Evolutionary conservation across 2,797 vertebrate species (phyloP), one percentile per base, ranked within the genome.

Genomic region (Takifugu rubripes): DNA sequence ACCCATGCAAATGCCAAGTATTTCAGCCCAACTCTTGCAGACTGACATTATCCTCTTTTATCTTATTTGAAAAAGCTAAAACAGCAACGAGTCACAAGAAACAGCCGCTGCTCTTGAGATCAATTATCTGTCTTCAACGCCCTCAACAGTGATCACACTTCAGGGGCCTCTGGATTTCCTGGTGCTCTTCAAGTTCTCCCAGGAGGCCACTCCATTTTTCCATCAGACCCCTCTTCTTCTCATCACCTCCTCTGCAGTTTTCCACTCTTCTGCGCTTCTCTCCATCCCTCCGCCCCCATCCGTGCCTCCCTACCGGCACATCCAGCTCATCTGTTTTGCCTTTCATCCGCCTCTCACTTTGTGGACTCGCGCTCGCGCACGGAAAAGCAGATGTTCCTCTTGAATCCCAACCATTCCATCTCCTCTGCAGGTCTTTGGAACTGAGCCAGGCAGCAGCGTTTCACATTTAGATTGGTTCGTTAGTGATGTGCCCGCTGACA

Each of bases 311-410:
- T 67, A n/a, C 44, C 27, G 55, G 54, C 62, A 78, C 61, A 72
- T 73, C 68, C 74, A 55, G 61, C 74, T 82, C 63, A 51, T 77
- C 56, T 72, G 50, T 62, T 59, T 46, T 60, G 64, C 77, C 78
- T 85, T 86, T 88, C 85, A 85, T 82, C 80, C 67, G 54, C 74
- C 66, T 78, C 79, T 64, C 66, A 61, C 69, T 21, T 66, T 66
- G 49, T 45, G 59, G 56, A 77, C 73, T 67, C 67, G 9, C 29
- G 9, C 29, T 31, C 64, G 84, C 77, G 84, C 87, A 87, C 55
- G 85, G 83, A 25, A 10, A 52, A 8, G 66, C 56, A 66, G 49
- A 56, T 66, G 6, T 27, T 14, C 50, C n/a, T 3, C 8, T 17
- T 7, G 16, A 6, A 1, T 3, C 49, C 2, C 49, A 2, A 10